Base-by-base conservation (phyloP, 1,140 invertebrate genomes). In the Alviniconcha marisindica region DNA sequence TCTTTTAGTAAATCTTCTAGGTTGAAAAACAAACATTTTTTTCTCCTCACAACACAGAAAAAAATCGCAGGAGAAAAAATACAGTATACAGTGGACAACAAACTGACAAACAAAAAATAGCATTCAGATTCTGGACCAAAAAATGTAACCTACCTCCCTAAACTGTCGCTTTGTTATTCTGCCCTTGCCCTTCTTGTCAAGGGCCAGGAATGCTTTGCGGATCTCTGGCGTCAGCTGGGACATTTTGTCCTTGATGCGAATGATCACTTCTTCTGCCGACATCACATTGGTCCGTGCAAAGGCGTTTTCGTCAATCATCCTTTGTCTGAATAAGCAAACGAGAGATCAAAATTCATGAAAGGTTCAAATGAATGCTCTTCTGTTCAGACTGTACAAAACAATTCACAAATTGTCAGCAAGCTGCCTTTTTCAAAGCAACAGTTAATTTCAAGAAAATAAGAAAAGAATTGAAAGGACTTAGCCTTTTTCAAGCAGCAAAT, bases 191-290 rank as follows among this genome's bases (percentile, higher is more conserved):
- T 85, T 88, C 38, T 88, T 89, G 82, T 91, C 92, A 85, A 86
- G 91, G 7, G 83, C 76, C 10, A 90, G 83, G 84, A 92, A 92
- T 1, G 91, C 86, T 54, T 90, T 84, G 40, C 89, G 82, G 40
- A 92, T 88, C 5, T 84, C 80, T 36, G 82, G 81, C 71, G 86
- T 88, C 77, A 89, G 88, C 76, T 92, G 91, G 0, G 87, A 74
- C 84, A 92, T 89, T 31, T 91, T 85, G 81, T 92, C 91, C 69
- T 90, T 89, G 40, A 92, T 80, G 18, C 89, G 82, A 18, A 83
- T 82, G 18, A 92, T 88, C 2, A 92, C 90, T 77, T 92, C 92
- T 54, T 92, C 90, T 24, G 88, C 86, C 31, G 88, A 83, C 91
- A 92, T 92, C 31, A 83, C 78, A 33, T 83, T 83, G 12, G 91